Evolutionary conservation across 2,797 vertebrate genomes (phyloP), one percentile per base, ranked within the genome.

Genomic region (Lithobates pipiens): DNA sequence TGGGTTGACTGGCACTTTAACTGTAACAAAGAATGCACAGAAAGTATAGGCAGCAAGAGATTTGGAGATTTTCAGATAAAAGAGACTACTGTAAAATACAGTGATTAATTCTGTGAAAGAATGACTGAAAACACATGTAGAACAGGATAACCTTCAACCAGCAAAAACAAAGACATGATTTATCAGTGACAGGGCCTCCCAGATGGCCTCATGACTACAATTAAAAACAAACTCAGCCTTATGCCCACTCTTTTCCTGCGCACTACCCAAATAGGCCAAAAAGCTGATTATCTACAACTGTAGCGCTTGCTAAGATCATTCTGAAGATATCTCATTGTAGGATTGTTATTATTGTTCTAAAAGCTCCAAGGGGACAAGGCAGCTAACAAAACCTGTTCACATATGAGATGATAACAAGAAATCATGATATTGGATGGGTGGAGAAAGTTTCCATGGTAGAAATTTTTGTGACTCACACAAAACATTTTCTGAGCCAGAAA

Each of bases 361-460:
- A 54, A 46, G 36, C 65, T 21, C 72, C 13, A 46, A 75, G 21
- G 65, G 39, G 39, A 16, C 23, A 11, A 44, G 65, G n/a, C 69
- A 44, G 34, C 34, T 93, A 91, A 91, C 69, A 90, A 86, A 86
- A 44, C 23, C 11, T 46, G n/a, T n/a, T 39, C 72, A 72, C 23
- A 63, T 71, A 13, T 11, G 61, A 86, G 29, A 72, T 77, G 85
- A 86, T 86, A 86, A 78, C 75, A 46, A 83, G 75, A 83, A 83
- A 79, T 79, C 70, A 32, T 79, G 76, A 83, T 42, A 72, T 80
- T 78, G 75, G 69, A 87, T 61, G 85, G 85, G 81, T 87, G 80
- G 85, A 73, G 61, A 78, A 80, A 75, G 81, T 83, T 87, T 87
- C 85, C 85, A 83, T 75, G 39, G 81, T 34, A 76, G 63, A 82